Evolutionary conservation across 2,797 vertebrate genomes (phyloP).

Genomic region (Siniperca undulata): DNA sequence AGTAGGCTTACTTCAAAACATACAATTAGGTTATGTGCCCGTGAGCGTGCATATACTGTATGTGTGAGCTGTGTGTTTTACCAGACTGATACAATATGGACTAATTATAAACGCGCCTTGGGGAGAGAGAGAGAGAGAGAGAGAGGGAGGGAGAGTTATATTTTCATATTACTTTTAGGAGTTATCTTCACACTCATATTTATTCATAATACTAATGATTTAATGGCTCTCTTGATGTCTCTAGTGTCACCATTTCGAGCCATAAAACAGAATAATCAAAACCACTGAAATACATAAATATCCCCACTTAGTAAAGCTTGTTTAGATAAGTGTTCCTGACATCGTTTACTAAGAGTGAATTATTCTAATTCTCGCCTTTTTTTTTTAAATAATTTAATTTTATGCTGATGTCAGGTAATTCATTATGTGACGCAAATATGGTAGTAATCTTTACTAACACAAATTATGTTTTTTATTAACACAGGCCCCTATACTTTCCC

Average conservation of each 20-base stretch:
- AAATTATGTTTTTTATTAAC: not conserved
- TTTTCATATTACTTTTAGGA: conserved; percentile 55
- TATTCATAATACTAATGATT: conserved; percentile 49
- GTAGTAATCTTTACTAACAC: not conserved
- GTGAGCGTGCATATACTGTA: not conserved
- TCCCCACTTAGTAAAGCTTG: conserved; percentile 8
- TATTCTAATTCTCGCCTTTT: conserved; percentile 11
- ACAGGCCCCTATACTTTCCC: not conserved
- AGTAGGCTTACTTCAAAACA: not conserved
- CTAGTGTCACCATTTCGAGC: conserved; percentile 26
- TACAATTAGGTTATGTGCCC: not conserved
- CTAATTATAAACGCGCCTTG: conserved; percentile 49
- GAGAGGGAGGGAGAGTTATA: conserved; percentile 19
- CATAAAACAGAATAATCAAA: conserved; percentile 32
- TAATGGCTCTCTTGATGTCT: conserved; percentile 54
- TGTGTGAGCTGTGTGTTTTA: conserved; percentile 42
- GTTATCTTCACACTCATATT: conserved; percentile 54
- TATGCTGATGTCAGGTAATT: not conserved
- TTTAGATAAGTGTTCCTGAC: conserved; percentile 26
- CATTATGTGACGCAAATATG: not conserved
- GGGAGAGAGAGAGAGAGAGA: conserved; percentile 11
- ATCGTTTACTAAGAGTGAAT: not conserved
- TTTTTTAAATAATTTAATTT: not conserved
- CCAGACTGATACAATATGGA: conserved; percentile 52
- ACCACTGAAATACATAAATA: conserved; percentile 31